Conservation (phyloP, 2,113 vertebrate species). For the Rhynchopsitta pachyrhyncha region DNA sequence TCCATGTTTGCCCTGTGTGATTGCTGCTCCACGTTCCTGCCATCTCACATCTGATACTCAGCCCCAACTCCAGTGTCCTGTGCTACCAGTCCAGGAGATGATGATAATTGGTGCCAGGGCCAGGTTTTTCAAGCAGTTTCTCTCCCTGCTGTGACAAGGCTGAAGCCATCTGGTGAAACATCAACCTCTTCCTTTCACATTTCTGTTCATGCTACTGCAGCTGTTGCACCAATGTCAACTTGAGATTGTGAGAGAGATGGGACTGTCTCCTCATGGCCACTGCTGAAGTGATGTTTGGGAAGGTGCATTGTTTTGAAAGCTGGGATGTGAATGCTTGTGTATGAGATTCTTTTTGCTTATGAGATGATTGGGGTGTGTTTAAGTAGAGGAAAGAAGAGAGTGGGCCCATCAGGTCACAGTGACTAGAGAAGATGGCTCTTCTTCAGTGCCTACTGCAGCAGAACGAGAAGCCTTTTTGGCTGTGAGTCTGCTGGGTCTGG, state of each 20-base stretch:
- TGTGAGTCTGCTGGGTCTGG: background rate
- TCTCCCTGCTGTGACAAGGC: background rate
- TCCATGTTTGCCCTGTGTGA: background rate
- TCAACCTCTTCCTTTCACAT: background rate
- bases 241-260: fast-evolving
- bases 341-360: background rate
- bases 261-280: background rate
- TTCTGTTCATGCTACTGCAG: background rate
- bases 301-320: background rate
- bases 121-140: background rate
- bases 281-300: background rate
- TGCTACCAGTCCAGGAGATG: background rate
- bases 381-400: background rate
- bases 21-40: background rate
- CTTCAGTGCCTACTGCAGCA: background rate
- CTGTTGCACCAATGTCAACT: background rate
- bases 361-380: background rate
- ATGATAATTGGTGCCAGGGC: background rate
- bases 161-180: background rate
- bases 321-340: background rate
- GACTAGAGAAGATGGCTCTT: background rate
- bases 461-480: background rate
- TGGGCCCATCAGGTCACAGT: background rate
- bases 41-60: background rate
- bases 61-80: background rate